A percentile compares a stretch with the other conserved stretches of the same genome.
phyloP scores from a whole-genome alignment of 2,113 vertebrate species.

The Equus quagga region DNA sequence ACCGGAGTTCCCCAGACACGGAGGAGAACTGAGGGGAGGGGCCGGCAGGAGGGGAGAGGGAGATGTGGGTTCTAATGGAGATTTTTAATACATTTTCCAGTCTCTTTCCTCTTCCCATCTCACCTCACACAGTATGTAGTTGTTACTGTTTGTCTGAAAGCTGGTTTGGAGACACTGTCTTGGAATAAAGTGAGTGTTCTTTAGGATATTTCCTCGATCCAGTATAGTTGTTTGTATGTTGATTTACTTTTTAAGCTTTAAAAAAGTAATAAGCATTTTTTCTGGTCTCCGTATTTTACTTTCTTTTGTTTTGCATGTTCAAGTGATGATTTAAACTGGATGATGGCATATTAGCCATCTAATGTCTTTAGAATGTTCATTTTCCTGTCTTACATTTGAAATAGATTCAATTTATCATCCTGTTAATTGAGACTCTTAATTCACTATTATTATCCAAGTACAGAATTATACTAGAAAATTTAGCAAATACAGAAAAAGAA shows the following conservation, averaged over 20 bases:
- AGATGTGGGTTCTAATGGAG: neutral
- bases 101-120: constrained; percentile 49
- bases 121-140: constrained; percentile 86
- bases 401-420: neutral
- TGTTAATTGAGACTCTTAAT: neutral
- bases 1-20: neutral
- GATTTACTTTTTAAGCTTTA: neutral
- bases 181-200: constrained; percentile 94
- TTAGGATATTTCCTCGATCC: neutral
- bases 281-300: neutral
- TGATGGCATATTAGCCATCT: neutral
- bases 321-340: neutral
- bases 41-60: neutral
- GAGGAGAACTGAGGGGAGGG: neutral
- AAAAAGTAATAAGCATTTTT: neutral
- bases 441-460: neutral
- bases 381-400: neutral
- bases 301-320: neutral
- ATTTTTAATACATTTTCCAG: neutral
- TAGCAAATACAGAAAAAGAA: neutral
- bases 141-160: constrained; percentile 97
- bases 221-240: neutral
- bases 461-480: neutral
- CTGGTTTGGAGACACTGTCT: constrained; percentile 96
- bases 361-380: neutral